These are phyloP conservation scores for Mus pahari DNA, from an alignment of 2,113 vertebrate genomes.

Conservation along the genomic window DNA sequence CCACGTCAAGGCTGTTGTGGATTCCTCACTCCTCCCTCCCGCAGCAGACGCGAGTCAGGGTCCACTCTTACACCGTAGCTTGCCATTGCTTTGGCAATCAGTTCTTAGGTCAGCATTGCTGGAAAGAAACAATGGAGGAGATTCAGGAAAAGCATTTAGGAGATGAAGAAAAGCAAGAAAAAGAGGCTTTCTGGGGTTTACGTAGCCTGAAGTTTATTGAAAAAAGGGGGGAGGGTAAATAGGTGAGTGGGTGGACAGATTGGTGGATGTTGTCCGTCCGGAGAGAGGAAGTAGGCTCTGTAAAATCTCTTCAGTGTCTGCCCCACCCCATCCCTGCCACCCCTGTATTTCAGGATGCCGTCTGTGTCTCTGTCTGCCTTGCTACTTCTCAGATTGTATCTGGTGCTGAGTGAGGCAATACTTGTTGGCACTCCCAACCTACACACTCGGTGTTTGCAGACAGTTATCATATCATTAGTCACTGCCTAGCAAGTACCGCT, in stretches of 20 bases:
- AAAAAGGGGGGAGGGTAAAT: background rate
- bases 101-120: background rate
- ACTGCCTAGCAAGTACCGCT: constrained; percentile 21
- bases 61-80: background rate
- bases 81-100: background rate
- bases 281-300: background rate
- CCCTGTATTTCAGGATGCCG: background rate
- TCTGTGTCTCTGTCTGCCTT: background rate
- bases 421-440: constrained; percentile 53
- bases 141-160: background rate
- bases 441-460: constrained; percentile 49
- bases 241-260: too few relatives aligned
- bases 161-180: background rate
- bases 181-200: background rate
- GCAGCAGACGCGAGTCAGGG: background rate
- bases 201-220: background rate
- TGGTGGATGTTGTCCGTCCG: background rate
- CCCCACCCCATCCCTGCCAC: rapidly evolving
- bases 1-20: too few relatives aligned
- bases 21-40: rapidly evolving
- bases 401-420: background rate
- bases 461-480: constrained; percentile 74
- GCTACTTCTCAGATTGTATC: constrained; percentile 48
- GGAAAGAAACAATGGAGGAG: background rate
- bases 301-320: background rate